phyloP scores from a whole-genome alignment of 2,888 invertebrate species.

The Agonopterix arenella region DNA sequence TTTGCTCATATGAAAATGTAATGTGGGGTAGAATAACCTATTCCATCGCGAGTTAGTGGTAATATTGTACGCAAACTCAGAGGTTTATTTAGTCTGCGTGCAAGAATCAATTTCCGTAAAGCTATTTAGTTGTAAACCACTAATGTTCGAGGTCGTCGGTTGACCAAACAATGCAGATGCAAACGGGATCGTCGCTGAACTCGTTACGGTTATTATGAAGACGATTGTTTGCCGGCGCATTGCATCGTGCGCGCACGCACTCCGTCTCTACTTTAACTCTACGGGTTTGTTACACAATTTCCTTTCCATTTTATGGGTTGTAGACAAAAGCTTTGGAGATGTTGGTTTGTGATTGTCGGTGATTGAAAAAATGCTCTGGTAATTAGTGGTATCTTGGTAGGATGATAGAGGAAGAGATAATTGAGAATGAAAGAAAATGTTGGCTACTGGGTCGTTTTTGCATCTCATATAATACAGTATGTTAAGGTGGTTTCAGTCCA shows the following conservation, averaged over 20 bases:
- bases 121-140: slow-evolving; percentile 8
- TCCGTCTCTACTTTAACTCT: slow-evolving; percentile 32
- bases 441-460: background rate
- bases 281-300: slow-evolving; percentile 46
- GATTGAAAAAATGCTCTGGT: no score
- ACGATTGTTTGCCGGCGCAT: slow-evolving; percentile 50
- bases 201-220: slow-evolving; percentile 61
- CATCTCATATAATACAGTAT: background rate
- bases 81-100: slow-evolving; percentile 4
- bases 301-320: slow-evolving; percentile 21
- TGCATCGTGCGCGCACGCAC: slow-evolving; percentile 38
- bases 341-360: no score
- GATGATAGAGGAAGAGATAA: no score
- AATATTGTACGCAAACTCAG: slow-evolving; percentile 1
- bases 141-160: slow-evolving; percentile 1
- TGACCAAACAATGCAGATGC: slow-evolving; percentile 43
- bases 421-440: no score
- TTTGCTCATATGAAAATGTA: no score
- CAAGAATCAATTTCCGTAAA: slow-evolving; percentile 19
- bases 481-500: no score
- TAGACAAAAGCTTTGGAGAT: background rate
- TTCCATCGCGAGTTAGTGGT: background rate
- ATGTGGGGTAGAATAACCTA: no score
- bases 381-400: no score
- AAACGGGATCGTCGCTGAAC: slow-evolving; percentile 46